These are phyloP conservation scores for Drosophila littoralis DNA, from an alignment of 1,140 invertebrate species.

Conservation along the genomic window DNA sequence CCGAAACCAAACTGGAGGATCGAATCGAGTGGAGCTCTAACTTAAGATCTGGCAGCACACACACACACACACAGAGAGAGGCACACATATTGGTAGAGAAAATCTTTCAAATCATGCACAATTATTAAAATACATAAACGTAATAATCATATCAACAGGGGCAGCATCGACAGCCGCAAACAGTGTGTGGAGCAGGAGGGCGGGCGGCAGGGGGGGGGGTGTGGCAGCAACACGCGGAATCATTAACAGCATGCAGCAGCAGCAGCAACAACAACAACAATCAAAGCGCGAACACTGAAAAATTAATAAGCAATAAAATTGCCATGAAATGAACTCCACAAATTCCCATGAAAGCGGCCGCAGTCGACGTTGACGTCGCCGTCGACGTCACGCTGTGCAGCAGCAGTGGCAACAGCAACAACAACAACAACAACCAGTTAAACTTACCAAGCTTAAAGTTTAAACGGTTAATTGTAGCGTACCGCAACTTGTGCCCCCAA, in stretches of 20 bases:
- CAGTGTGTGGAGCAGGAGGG: background rate
- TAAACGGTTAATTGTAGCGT: slow-evolving; percentile 57
- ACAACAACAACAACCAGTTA: slow-evolving; percentile 30
- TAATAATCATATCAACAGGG: slow-evolving; percentile 81
- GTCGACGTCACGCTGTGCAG: slow-evolving; percentile 60
- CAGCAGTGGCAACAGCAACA: slow-evolving; percentile 7
- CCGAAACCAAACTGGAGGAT: slow-evolving; percentile 9
- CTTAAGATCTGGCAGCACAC: slow-evolving; percentile 18
- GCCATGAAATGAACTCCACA: slow-evolving; percentile 83
- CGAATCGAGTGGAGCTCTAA: background rate
- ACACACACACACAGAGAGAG: background rate
- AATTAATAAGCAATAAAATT: slow-evolving; percentile 85
- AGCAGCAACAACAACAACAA: slow-evolving; percentile 22
- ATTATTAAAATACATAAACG: slow-evolving; percentile 84
- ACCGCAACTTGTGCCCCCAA: slow-evolving; percentile 23
- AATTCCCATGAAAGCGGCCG: slow-evolving; percentile 80
- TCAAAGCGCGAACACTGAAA: slow-evolving; percentile 77
- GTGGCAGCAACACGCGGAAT: slow-evolving; percentile 55
- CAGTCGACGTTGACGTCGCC: slow-evolving; percentile 30
- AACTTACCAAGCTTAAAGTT: slow-evolving; percentile 59
- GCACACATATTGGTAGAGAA: slow-evolving; percentile 25
- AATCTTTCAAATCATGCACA: slow-evolving; percentile 83
- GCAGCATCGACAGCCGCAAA: slow-evolving; percentile 32
- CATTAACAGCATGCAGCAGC: slow-evolving; percentile 70
- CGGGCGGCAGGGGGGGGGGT: background rate